These are phyloP conservation scores for Drosophila lacteicornis DNA, from an alignment of 1,140 invertebrate genomes.

Conservation along the genomic window DNA sequence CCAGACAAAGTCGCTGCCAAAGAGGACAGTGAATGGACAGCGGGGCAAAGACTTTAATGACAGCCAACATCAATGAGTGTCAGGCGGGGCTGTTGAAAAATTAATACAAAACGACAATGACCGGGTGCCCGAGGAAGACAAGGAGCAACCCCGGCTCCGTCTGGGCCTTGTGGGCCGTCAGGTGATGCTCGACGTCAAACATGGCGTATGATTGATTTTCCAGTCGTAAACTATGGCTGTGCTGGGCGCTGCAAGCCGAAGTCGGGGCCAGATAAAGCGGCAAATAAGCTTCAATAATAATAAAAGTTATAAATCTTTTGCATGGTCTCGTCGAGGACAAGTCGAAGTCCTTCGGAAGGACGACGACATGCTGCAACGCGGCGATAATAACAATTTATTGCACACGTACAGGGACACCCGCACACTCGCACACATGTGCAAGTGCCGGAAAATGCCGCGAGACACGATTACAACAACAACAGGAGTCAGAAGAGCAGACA, in stretches of 20 bases:
- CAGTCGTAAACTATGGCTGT: conserved; percentile 66
- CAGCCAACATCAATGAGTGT: conserved; percentile 74
- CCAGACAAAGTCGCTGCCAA: conserved; percentile 38
- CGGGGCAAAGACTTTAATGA: conserved; percentile 50
- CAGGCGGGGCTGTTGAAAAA: conserved; percentile 66
- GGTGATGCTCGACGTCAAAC: conserved; percentile 58
- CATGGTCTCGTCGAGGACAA: conserved; percentile 58
- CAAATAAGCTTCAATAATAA: conserved; percentile 83
- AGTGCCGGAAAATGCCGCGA: conserved; percentile 77
- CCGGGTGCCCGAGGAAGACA: conserved; percentile 14
- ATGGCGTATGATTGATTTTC: conserved; percentile 81
- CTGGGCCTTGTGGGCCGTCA: conserved; percentile 11
- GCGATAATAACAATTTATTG: conserved; percentile 85
- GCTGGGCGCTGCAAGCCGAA: conserved; percentile 25
- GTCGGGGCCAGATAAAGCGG: conserved; percentile 71
- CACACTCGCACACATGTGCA: conserved; percentile 51
- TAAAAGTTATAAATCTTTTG: conserved; percentile 84
- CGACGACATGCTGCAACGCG: conserved; percentile 79
- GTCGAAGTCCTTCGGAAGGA: conserved; percentile 34
- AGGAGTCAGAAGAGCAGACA: conserved; percentile 30
- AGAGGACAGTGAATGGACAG: conserved; percentile 57
- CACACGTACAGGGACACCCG: conserved; percentile 61
- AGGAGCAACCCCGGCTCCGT: background rate
- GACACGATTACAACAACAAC: conserved; percentile 69
- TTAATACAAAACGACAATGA: conserved; percentile 64